Evolutionary conservation across 2,888 invertebrate species (phyloP).

Genomic region (Apotomis betuletana): DNA sequence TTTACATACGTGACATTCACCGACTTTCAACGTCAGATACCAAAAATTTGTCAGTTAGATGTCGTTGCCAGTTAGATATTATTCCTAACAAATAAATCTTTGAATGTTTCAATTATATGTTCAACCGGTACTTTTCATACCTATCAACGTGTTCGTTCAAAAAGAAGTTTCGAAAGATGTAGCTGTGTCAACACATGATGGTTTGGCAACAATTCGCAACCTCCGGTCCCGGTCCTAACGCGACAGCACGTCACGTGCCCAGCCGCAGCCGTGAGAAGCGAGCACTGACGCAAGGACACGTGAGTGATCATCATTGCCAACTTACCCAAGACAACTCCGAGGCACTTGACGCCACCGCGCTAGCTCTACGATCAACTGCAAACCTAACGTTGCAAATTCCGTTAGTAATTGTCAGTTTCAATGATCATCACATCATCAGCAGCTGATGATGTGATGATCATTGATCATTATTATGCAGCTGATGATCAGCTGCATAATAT

Average conservation of each 20-base stretch:
- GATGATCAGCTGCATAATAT: constrained; percentile 20
- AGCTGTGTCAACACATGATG: constrained; percentile 46
- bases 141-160: constrained; percentile 1
- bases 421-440: constrained; percentile 22
- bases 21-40: too few species aligned
- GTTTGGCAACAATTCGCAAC: constrained; percentile 68
- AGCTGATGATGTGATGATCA: too few species aligned
- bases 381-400: constrained; percentile 15
- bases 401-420: constrained; percentile 28
- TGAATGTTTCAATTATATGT: constrained; percentile 1
- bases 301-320: constrained; percentile 47
- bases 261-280: constrained; percentile 63
- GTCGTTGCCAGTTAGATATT: too few species aligned
- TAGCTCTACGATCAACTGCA: background rate
- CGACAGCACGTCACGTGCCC: constrained; percentile 51
- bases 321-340: background rate
- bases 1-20: too few species aligned
- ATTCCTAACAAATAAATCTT: too few species aligned
- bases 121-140: constrained; percentile 1
- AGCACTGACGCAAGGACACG: constrained; percentile 62
- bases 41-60: too few species aligned
- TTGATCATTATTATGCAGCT: too few species aligned
- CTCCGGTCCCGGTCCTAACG: constrained; percentile 62
- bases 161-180: constrained; percentile 40
- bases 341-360: too few species aligned